Base-by-base conservation (phyloP, 1,140 invertebrate genomes). In the Lepidurus arcticus region DNA sequence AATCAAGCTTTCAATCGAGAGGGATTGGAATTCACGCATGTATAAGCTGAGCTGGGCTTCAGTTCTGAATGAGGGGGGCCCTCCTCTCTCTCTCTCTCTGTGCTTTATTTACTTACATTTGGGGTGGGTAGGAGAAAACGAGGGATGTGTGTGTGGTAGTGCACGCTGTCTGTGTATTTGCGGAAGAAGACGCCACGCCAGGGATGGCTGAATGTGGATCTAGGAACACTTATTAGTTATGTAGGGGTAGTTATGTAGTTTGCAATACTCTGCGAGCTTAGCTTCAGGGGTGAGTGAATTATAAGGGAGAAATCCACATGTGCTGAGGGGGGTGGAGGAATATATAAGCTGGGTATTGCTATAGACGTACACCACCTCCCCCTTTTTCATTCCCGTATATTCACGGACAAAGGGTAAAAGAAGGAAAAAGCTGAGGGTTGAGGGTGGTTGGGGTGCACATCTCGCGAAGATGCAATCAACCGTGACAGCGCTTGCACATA, bases 181-280 rank as follows among this genome's bases (percentile, higher is more conserved):
- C 53, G 13, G 53, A 65, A 65, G 53, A 65, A 21, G 34, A 34
- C 34, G 34, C 34, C 4, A 65, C 53, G 53, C 53, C 16, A 65
- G 53, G 53, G 53, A 65, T 65, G 53, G 34, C 34, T 65, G 16
- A 21, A 65, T 65, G 53, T 65, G 53, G n/a, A 65, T 65, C 53
- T 65, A 65, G 53, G 53, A 65, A 65, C 53, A 65, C 53, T 65
- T 65, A 65, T 65, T 65, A 65, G 53, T 65, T 65, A 65, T 65
- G 53, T 65, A 65, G 53, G 21, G 53, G 53, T 13, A 13, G 53
- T 21, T 7, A 13, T 65, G 16, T 65, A 65, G 16, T 65, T 65
- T 13, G 53, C 53, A 65, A 65, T 9, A 65, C 16, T 65, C 53
- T 4, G 53, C 53, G 53, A 65, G 53, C 21, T 11, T 65, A 21